Conservation (phyloP, 2,797 vertebrate species). For the Rousettus madagascariensis region DNA sequence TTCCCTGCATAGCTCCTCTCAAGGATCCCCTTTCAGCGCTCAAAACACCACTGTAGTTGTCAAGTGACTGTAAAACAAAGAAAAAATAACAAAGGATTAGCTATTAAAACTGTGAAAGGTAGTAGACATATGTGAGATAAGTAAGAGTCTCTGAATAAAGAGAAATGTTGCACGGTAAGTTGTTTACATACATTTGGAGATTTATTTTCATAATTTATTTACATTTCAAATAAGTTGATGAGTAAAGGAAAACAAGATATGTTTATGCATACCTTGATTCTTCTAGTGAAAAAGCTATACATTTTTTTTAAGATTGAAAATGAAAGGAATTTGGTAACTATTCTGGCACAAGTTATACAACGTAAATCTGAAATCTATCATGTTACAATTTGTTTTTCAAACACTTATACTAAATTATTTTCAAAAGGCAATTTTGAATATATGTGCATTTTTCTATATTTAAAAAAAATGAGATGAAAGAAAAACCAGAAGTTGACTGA, state of each 20-base stretch:
- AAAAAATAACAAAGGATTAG: not conserved
- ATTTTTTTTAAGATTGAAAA: not conserved
- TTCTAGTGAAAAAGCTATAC: not conserved
- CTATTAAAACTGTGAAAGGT: not conserved
- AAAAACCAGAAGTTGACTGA: not conserved
- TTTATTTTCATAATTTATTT: not conserved
- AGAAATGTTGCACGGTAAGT: not conserved
- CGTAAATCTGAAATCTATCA: not conserved
- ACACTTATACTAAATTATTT: not conserved
- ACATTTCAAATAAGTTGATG: not conserved
- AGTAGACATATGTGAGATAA: not conserved
- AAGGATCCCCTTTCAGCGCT: not conserved
- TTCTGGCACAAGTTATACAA: not conserved
- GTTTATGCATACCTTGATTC: not conserved
- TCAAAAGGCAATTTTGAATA: not conserved
- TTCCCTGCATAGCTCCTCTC: not conserved
- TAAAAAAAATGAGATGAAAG: not conserved
- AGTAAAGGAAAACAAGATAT: not conserved
- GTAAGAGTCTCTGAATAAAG: not conserved
- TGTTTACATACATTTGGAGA: not conserved
- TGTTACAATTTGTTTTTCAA: not conserved
- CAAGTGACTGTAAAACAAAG: slow-evolving; percentile 25
- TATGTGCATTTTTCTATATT: not conserved
- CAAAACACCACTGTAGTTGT: not conserved
- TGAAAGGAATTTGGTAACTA: not conserved